Evolutionary conservation across 2,888 invertebrate genomes (phyloP).

Genomic region (Agonopterix subpropinquella): DNA sequence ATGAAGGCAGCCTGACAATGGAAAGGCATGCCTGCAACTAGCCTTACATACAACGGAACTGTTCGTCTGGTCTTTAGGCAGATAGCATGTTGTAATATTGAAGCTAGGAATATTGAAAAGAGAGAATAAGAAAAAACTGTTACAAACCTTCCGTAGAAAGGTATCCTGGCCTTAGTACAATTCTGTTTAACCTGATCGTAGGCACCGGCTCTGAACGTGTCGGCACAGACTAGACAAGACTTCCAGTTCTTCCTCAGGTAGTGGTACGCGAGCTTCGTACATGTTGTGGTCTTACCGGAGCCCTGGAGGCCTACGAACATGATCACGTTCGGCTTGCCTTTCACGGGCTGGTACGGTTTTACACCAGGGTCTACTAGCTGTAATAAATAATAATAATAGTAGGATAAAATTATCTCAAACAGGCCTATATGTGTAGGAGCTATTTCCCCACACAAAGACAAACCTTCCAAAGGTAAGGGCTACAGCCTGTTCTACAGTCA

Average conservation of each 20-base stretch:
- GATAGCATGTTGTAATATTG: neutral
- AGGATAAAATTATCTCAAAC: too few species aligned
- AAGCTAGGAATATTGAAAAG: neutral
- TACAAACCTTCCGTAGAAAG: slow-evolving; percentile 95
- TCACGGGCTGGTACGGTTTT: slow-evolving; percentile 96
- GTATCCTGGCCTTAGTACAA: slow-evolving; percentile 98
- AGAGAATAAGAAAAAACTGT: neutral
- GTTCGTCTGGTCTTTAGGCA: too few species aligned
- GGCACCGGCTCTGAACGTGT: slow-evolving; percentile 99
- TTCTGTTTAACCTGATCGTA: slow-evolving; percentile 99
- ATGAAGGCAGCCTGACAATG: too few species aligned
- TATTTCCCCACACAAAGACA: too few species aligned
- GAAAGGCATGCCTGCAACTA: too few species aligned
- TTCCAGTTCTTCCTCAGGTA: slow-evolving; percentile 99
- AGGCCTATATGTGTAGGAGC: too few species aligned
- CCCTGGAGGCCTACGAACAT: slow-evolving; percentile 99
- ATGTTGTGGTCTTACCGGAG: slow-evolving; percentile 99
- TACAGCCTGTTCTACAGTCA: too few species aligned
- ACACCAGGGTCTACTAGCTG: slow-evolving; percentile 98
- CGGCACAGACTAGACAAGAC: slow-evolving; percentile 98
- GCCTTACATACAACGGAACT: too few species aligned
- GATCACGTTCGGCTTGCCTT: slow-evolving; percentile 95
- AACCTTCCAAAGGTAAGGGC: too few species aligned
- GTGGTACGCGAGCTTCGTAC: slow-evolving; percentile 99
- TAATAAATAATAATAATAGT: slow-evolving; percentile 13